These are phyloP conservation scores for Indri indri DNA, from an alignment of 2,113 vertebrate species.

Conservation along the genomic window DNA sequence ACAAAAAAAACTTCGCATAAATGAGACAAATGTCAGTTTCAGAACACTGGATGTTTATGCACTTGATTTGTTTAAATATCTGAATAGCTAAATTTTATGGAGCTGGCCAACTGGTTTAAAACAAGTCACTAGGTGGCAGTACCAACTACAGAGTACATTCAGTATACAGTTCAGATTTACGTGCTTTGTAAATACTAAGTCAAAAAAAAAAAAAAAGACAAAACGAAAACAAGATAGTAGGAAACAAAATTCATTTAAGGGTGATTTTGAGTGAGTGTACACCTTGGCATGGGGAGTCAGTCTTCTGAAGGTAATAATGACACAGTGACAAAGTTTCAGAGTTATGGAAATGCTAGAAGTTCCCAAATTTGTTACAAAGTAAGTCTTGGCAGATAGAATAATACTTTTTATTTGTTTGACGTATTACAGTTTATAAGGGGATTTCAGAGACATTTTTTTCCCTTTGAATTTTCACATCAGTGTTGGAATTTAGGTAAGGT, in stretches of 20 bases:
- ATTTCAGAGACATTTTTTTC: neutral
- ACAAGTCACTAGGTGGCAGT: constrained; percentile 57
- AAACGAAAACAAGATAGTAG: neutral
- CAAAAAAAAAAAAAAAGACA: neutral
- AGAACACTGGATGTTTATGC: neutral
- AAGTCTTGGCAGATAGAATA: neutral
- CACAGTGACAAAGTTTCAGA: neutral
- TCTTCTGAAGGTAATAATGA: neutral
- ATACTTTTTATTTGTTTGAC: neutral
- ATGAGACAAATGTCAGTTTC: neutral
- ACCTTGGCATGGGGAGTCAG: neutral
- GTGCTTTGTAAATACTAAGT: neutral
- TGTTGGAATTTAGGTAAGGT: neutral
- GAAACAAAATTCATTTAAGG: neutral
- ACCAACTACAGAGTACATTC: neutral
- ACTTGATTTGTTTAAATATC: neutral
- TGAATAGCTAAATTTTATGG: neutral
- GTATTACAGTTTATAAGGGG: neutral
- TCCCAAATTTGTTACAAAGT: neutral
- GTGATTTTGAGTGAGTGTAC: neutral
- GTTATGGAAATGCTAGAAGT: neutral
- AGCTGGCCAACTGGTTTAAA: neutral
- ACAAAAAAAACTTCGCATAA: neutral
- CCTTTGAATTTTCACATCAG: neutral
- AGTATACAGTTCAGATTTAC: neutral